phyloP scores from a whole-genome alignment of 1,140 invertebrate genomes.

The Marisa cornuarietis region DNA sequence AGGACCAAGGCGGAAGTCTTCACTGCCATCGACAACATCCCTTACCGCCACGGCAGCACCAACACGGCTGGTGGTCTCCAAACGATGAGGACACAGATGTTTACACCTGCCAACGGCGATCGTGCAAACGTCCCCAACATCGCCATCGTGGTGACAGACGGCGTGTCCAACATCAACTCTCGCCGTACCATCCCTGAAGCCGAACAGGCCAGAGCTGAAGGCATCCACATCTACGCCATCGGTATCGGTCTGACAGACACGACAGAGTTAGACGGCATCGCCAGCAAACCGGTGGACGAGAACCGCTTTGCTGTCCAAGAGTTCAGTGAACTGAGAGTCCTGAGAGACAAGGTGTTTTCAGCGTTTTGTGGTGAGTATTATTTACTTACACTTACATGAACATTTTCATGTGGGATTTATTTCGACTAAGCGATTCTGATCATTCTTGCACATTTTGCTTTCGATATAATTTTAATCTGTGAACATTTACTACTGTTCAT shows the following conservation, averaged over 20 bases:
- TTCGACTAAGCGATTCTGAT: fast-evolving
- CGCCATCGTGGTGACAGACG: slow-evolving; percentile 45
- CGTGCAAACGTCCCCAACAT: slow-evolving; percentile 35
- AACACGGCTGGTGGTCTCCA: slow-evolving; percentile 41
- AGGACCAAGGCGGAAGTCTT: slow-evolving; percentile 31
- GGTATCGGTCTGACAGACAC: slow-evolving; percentile 49
- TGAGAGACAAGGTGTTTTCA: slow-evolving; percentile 40
- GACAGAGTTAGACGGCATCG: slow-evolving; percentile 45
- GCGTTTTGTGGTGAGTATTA: neutral
- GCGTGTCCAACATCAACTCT: slow-evolving; percentile 53
- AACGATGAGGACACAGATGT: slow-evolving; percentile 30
- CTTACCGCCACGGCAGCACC: slow-evolving; percentile 47
- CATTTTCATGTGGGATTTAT: no score
- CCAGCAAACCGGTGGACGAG: slow-evolving; percentile 33
- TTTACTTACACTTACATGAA: no score
- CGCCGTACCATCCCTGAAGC: slow-evolving; percentile 53
- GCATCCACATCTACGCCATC: slow-evolving; percentile 54
- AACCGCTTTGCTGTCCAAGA: slow-evolving; percentile 45
- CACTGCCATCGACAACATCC: slow-evolving; percentile 40
- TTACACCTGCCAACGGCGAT: slow-evolving; percentile 45
- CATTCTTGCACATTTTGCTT: no score
- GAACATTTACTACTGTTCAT: no score
- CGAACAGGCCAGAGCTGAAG: slow-evolving; percentile 30
- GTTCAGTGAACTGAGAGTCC: slow-evolving; percentile 45
- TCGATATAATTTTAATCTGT: no score